These are phyloP conservation scores for Leptinotarsa texana DNA, from an alignment of 1,140 invertebrate genomes.

Conservation along the genomic window DNA sequence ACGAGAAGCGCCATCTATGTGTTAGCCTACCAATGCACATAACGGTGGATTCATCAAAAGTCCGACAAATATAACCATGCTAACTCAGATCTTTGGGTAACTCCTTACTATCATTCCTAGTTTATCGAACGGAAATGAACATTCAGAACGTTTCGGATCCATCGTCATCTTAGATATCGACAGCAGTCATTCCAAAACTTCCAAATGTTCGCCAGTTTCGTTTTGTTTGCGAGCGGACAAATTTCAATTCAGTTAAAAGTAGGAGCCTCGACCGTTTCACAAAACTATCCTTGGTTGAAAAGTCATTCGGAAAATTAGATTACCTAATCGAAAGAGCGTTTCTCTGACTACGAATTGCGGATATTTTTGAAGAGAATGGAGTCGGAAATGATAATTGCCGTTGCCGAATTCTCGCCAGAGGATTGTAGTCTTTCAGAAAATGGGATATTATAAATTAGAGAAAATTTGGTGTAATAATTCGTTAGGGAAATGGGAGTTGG, in stretches of 20 bases:
- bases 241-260: conserved; percentile 3
- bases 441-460: too few relatives aligned
- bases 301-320: conserved; percentile 3
- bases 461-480: too few relatives aligned
- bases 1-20: too few relatives aligned
- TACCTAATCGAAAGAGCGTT: not conserved
- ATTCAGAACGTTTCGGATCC: not conserved
- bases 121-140: too few relatives aligned
- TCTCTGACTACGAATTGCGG: not conserved
- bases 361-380: not conserved
- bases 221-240: not conserved
- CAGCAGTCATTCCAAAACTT: not conserved
- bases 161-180: not conserved
- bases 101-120: too few relatives aligned
- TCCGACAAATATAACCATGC: too few relatives aligned
- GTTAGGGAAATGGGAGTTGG: too few relatives aligned
- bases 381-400: not conserved
- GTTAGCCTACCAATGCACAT: too few relatives aligned
- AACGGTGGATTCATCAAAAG: too few relatives aligned
- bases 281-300: not conserved
- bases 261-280: not conserved
- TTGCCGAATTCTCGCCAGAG: not conserved
- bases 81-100: too few relatives aligned
- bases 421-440: not conserved
- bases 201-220: not conserved